Evolutionary conservation across 2,888 invertebrate genomes (phyloP).

Genomic region (Didymodactylos carnosus): DNA sequence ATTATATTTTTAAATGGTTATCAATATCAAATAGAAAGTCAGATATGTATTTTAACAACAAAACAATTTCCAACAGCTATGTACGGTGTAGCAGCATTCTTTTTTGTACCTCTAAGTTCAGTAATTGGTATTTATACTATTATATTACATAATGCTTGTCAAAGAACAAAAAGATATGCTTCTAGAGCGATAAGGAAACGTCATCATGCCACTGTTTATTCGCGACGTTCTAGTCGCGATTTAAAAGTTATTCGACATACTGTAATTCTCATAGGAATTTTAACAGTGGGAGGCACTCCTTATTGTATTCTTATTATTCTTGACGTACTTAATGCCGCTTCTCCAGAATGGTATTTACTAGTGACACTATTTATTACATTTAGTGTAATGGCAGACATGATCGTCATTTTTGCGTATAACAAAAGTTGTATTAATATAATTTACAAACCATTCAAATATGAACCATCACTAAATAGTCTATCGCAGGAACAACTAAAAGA

Average conservation of each 20-base stretch:
- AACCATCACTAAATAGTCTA: too few species aligned
- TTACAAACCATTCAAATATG: too few species aligned
- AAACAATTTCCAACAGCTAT: neutral
- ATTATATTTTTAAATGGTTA: neutral
- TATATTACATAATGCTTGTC: neutral
- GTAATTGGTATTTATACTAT: neutral
- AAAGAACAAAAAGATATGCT: too few species aligned
- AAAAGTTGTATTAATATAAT: too few species aligned
- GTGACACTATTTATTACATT: neutral
- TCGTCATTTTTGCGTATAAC: neutral
- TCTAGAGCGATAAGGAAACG: too few species aligned
- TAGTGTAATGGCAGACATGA: neutral
- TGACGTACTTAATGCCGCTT: neutral
- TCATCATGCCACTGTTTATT: too few species aligned
- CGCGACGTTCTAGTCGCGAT: neutral
- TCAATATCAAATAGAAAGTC: neutral
- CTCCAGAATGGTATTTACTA: neutral
- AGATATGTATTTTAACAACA: neutral
- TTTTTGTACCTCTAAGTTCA: neutral
- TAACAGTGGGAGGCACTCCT: neutral
- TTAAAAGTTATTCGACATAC: neutral
- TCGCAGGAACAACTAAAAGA: too few species aligned
- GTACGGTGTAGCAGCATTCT: neutral
- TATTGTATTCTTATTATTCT: neutral
- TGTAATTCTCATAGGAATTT: neutral